phyloP scores from a whole-genome alignment of 2,888 invertebrate genomes.

The Campoplex nolae region DNA sequence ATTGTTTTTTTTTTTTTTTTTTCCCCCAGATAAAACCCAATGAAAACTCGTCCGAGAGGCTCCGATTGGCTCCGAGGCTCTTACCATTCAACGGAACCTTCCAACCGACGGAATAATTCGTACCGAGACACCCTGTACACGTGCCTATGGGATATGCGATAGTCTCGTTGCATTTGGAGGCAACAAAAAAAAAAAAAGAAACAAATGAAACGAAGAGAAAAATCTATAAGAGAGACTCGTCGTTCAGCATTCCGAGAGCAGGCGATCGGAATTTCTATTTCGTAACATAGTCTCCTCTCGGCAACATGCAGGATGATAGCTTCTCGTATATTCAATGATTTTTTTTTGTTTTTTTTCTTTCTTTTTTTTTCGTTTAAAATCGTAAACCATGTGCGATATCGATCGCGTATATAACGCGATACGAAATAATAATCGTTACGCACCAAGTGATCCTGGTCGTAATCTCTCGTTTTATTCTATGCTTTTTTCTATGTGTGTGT shows the following conservation, averaged over 20 bases:
- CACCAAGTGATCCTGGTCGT: neutral
- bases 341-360: too few species aligned
- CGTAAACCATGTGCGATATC: neutral
- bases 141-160: neutral
- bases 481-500: neutral
- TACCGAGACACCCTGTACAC: neutral
- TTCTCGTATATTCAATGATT: slow-evolving; percentile 10
- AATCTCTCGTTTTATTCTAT: neutral
- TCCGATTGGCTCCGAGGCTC: too few species aligned
- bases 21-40: too few species aligned
- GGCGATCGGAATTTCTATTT: slow-evolving; percentile 77
- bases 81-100: neutral
- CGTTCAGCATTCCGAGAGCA: slow-evolving; percentile 75
- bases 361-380: neutral
- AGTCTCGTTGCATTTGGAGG: slow-evolving; percentile 73
- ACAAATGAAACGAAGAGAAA: neutral
- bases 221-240: slow-evolving; percentile 72
- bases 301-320: neutral
- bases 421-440: neutral
- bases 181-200: slow-evolving; percentile 29
- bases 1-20: neutral
- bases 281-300: slow-evolving; percentile 70
- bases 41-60: too few species aligned
- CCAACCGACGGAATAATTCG: neutral
- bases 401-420: neutral